phyloP scores from a whole-genome alignment of 2,888 invertebrate species.

The Cheilosia scutellata region DNA sequence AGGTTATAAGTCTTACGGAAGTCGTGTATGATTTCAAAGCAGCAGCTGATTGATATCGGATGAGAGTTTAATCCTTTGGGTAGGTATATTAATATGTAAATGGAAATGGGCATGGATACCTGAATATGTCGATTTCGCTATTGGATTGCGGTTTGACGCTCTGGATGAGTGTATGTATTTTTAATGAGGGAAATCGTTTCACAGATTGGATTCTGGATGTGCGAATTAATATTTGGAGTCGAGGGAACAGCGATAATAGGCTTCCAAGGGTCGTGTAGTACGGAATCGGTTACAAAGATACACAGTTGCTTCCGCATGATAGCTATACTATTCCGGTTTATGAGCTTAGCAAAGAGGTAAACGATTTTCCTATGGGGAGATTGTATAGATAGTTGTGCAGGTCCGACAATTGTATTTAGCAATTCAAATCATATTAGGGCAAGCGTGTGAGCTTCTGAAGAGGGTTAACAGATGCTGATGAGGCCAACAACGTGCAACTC shows the following conservation, averaged over 20 bases:
- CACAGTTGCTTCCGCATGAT: too few species aligned
- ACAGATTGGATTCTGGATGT: conserved; percentile 1
- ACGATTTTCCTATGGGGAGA: too few species aligned
- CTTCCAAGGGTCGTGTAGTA: background rate
- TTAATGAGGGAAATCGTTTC: conserved; percentile 46
- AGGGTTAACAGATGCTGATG: background rate
- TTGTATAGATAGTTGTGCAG: too few species aligned
- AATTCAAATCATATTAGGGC: too few species aligned
- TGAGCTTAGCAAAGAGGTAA: too few species aligned
- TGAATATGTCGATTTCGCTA: conserved; percentile 38
- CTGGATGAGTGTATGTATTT: conserved; percentile 32
- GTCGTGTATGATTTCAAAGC: conserved; percentile 17
- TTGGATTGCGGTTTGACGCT: conserved; percentile 40
- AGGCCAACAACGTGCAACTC: too few species aligned
- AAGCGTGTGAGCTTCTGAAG: too few species aligned
- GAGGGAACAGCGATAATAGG: conserved; percentile 9
- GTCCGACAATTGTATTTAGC: too few species aligned
- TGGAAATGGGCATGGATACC: conserved; percentile 1
- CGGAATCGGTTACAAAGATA: too few species aligned
- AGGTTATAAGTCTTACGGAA: conserved; percentile 19
- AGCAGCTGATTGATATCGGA: conserved; percentile 63
- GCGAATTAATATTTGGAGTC: conserved; percentile 28
- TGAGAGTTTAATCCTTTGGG: conserved; percentile 20
- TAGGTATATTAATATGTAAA: background rate
- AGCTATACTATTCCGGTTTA: too few species aligned